Conservation (phyloP, 2,888 invertebrate species). For the Eupithecia centaureata region DNA sequence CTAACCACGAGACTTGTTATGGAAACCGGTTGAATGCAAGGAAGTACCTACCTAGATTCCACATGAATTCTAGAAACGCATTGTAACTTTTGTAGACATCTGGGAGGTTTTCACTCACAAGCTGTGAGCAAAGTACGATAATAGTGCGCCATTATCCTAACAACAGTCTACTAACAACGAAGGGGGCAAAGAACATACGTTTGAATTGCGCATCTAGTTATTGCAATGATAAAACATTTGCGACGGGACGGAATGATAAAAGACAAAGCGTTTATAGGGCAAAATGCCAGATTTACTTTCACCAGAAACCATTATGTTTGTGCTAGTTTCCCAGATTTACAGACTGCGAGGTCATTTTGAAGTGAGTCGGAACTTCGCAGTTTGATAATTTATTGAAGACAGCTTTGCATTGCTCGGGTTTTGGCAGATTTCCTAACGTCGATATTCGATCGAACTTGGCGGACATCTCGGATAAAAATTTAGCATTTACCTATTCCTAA, state of each 20-base stretch:
- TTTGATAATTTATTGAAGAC: constrained; percentile 20
- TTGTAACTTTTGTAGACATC: neutral
- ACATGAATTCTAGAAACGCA: neutral
- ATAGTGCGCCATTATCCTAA: neutral
- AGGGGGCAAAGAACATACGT: constrained; percentile 16
- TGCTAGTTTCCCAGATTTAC: constrained; percentile 19
- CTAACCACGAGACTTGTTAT: neutral
- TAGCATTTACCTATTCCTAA: neutral
- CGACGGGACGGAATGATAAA: constrained; percentile 6
- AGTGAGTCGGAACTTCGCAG: constrained; percentile 8
- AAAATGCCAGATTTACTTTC: constrained; percentile 8
- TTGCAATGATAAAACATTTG: neutral
- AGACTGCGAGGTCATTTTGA: constrained; percentile 11
- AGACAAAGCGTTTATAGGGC: neutral
- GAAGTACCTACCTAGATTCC: neutral
- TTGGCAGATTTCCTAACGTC: constrained; percentile 23
- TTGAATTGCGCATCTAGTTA: constrained; percentile 5
- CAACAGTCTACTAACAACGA: neutral
- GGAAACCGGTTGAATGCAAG: neutral
- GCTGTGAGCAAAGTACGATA: neutral
- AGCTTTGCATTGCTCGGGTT: constrained; percentile 10
- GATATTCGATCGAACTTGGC: constrained; percentile 2
- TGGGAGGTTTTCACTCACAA: neutral
- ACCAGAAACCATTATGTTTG: constrained; percentile 17
- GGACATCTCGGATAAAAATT: neutral